Base-by-base conservation (phyloP, 2,797 vertebrate species). In the Crenichthys baileyi region DNA sequence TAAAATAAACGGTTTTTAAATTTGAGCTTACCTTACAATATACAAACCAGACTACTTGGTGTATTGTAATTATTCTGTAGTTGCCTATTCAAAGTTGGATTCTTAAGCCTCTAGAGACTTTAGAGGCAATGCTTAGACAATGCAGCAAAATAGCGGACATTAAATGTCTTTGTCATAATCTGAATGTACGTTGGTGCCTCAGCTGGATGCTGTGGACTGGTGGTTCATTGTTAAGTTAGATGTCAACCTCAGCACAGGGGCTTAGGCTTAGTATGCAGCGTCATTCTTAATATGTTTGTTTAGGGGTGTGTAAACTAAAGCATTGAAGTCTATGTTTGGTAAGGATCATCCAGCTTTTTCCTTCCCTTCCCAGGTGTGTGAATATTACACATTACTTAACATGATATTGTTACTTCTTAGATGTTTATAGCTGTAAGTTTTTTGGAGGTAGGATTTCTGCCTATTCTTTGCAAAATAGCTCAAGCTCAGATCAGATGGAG, bases 261-360 rank as follows among this genome's bases (percentile, higher is more conserved):
- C 71, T 88, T 83, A 51, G 77, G 73, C 81, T 83, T 75, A 74
- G 78, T 76, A n/a, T 60, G 60, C 78, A 53, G 77, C 24, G 44
- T 87, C 75, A 63, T 82, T 82, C 76, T 87, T 73, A 73, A 85
- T 84, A 71, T 80, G 67, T 92, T 92, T 91, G 79, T 88, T 88
- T 29, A 86, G 78, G 65, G 78, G 67, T 79, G 77, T 87, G 88
- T 79, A 89, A 92, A 91, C 87, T 90, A 70, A 71, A 77, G 80
- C 76, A 80, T 76, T 60, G 77, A 36, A 76, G 74, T 79, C 75
- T 79, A 50, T 84, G 85, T 87, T 84, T 79, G 72, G 74, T 77
- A 75, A 84, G 84, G 83, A 84, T 86, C 85, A 50, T 73, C 60
- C 75, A 31, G 70, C 75, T 82, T 71, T 86, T 86, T 82, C 56